Conservation (phyloP, 2,113 vertebrate species). For the Acanthochromis polyacanthus region DNA sequence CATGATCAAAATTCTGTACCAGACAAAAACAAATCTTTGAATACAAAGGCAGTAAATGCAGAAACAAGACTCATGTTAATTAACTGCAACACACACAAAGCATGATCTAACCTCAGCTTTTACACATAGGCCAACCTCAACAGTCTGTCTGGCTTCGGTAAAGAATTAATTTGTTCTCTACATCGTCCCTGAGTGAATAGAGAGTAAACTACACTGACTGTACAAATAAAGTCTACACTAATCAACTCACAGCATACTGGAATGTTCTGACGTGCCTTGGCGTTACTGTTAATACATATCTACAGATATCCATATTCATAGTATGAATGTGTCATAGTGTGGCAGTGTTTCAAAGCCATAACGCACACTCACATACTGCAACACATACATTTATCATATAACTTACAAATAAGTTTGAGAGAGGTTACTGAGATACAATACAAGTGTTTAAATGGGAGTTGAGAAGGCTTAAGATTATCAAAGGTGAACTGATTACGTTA, state of each 20-base stretch:
- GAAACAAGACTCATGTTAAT: conserved; percentile 33
- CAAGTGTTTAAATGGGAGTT: conserved; percentile 51
- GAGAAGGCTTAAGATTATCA: conserved; percentile 46
- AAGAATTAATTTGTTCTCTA: conserved; percentile 45
- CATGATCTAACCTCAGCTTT: conserved; percentile 31
- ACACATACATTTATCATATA: conserved; percentile 36
- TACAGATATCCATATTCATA: conserved; percentile 40
- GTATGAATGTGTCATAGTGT: conserved; percentile 15
- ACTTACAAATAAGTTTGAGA: conserved; percentile 32
- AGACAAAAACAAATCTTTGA: conserved; percentile 23
- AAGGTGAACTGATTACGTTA: conserved; percentile 59
- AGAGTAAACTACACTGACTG: conserved; percentile 41
- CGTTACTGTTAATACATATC: conserved; percentile 14
- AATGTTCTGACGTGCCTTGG: conserved; percentile 28
- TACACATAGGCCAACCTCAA: conserved; percentile 27
- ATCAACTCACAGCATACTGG: conserved; percentile 36
- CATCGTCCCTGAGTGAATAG: conserved; percentile 76
- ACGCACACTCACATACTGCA: conserved; percentile 31
- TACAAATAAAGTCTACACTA: conserved; percentile 24
- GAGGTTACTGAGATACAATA: conserved; percentile 34
- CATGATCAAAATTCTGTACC: neutral
- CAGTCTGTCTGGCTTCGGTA: conserved; percentile 46
- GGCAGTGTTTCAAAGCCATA: conserved; percentile 61
- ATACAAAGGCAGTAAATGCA: conserved; percentile 32
- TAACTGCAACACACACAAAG: conserved; percentile 27